Percentiles rank a stretch among this genome's conserved stretches.
phyloP scores from a whole-genome alignment of 1,140 invertebrate species.

The Drosophila gunungcola region DNA sequence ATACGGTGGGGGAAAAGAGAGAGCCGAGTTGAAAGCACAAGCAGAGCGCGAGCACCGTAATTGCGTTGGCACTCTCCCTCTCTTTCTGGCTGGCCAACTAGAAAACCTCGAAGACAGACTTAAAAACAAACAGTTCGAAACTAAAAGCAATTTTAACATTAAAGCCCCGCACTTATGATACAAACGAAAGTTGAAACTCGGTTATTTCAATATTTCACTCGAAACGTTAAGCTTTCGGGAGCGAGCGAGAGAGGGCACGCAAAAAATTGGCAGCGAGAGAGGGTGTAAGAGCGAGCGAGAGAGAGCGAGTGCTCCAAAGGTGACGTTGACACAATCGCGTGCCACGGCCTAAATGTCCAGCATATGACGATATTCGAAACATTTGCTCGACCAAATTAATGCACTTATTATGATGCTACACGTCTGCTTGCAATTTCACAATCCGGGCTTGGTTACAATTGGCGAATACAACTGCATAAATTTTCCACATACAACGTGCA shows the following conservation, averaged over 20 bases:
- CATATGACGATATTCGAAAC: constrained; percentile 9
- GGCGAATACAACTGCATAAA: constrained; percentile 45
- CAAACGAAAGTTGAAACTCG: constrained; percentile 36
- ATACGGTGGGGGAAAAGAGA: constrained; percentile 27
- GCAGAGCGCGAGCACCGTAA: constrained; percentile 52
- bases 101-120: constrained; percentile 24
- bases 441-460: constrained; percentile 34
- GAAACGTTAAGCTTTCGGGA: constrained; percentile 39
- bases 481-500: constrained; percentile 74
- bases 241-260: constrained; percentile 31
- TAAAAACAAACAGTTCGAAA: constrained; percentile 37
- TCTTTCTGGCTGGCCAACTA: constrained; percentile 1
- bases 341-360: constrained; percentile 28
- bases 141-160: constrained; percentile 22
- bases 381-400: background rate
- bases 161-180: constrained; percentile 28
- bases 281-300: constrained; percentile 30
- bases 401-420: constrained; percentile 7
- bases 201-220: constrained; percentile 55
- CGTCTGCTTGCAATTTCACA: constrained; percentile 31
- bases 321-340: constrained; percentile 74
- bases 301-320: constrained; percentile 65
- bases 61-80: constrained; percentile 21
- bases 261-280: constrained; percentile 46
- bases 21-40: constrained; percentile 38